phyloP scores from a whole-genome alignment of 2,797 vertebrate species.

The Coluber constrictor region DNA sequence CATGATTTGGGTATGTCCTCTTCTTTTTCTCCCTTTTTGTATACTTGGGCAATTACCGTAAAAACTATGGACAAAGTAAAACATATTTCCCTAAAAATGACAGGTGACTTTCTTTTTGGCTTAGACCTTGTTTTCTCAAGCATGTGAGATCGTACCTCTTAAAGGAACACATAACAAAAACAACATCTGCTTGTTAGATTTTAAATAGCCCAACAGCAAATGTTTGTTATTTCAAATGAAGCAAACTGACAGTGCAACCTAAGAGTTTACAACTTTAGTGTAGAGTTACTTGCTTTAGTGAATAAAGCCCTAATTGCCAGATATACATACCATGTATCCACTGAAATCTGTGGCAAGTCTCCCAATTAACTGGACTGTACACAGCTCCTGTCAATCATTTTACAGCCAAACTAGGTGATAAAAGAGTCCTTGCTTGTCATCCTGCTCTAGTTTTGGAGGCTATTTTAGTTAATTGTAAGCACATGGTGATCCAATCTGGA shows the following conservation, averaged over 20 bases:
- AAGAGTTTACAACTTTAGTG: slow-evolving; percentile 23
- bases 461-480: neutral
- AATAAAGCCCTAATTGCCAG: neutral
- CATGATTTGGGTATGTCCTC: neutral
- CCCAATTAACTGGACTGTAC: neutral
- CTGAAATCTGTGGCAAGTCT: neutral
- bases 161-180: slow-evolving; percentile 27
- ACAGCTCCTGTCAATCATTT: neutral
- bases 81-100: slow-evolving; percentile 43
- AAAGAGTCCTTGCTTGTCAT: neutral
- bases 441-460: neutral
- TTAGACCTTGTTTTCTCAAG: slow-evolving; percentile 50
- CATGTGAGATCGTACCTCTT: slow-evolving; percentile 36
- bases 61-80: slow-evolving; percentile 23
- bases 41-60: neutral
- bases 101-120: slow-evolving; percentile 30
- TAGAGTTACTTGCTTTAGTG: neutral
- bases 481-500: neutral
- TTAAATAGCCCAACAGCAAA: slow-evolving; percentile 24
- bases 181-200: slow-evolving; percentile 8
- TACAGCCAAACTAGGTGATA: neutral
- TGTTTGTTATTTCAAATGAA: slow-evolving; percentile 36
- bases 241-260: slow-evolving; percentile 2
- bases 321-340: neutral
- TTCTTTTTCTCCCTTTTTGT: neutral